phyloP scores from a whole-genome alignment of 2,113 vertebrate genomes.

The Hyla sarda region DNA sequence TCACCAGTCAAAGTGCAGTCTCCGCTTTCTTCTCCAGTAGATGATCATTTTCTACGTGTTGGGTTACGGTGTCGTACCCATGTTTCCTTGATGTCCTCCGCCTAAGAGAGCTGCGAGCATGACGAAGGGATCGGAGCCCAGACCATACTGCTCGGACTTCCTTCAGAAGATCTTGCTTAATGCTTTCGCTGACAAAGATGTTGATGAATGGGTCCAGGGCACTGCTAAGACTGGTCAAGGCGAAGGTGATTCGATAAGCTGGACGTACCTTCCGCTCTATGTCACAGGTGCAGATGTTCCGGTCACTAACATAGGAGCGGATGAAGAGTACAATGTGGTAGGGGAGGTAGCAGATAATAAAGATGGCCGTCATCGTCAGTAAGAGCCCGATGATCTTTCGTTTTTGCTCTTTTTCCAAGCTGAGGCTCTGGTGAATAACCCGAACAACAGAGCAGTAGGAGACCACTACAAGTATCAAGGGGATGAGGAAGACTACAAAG shows the following conservation, averaged over 20 bases:
- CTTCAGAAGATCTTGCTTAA: constrained; percentile 50
- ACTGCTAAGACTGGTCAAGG: constrained; percentile 59
- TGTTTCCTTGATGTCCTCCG: not conserved
- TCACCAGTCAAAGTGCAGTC: constrained; percentile 23
- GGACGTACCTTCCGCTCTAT: constrained; percentile 38
- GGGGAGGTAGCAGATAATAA: constrained; percentile 59
- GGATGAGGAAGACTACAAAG: constrained; percentile 51
- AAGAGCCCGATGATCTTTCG: constrained; percentile 54
- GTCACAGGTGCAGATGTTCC: constrained; percentile 11
- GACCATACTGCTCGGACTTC: constrained; percentile 38
- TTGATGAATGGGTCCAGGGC: constrained; percentile 61
- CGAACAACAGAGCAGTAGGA: constrained; percentile 54
- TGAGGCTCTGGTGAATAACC: constrained; percentile 34
- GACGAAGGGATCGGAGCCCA: constrained; percentile 17
- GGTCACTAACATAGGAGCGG: constrained; percentile 26
- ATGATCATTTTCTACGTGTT: constrained; percentile 2
- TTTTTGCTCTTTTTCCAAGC: constrained; percentile 51
- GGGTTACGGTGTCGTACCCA: not conserved
- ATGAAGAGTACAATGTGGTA: constrained; percentile 61
- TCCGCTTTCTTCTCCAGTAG: constrained; percentile 43
- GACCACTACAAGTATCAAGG: constrained; percentile 49
- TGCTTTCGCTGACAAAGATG: constrained; percentile 56
- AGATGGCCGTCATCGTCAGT: constrained; percentile 53
- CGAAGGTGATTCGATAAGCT: constrained; percentile 55
- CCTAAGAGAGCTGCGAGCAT: not conserved